Evolutionary conservation across 2,797 vertebrate genomes (phyloP).

Genomic region (Macrochelys suwanniensis): DNA sequence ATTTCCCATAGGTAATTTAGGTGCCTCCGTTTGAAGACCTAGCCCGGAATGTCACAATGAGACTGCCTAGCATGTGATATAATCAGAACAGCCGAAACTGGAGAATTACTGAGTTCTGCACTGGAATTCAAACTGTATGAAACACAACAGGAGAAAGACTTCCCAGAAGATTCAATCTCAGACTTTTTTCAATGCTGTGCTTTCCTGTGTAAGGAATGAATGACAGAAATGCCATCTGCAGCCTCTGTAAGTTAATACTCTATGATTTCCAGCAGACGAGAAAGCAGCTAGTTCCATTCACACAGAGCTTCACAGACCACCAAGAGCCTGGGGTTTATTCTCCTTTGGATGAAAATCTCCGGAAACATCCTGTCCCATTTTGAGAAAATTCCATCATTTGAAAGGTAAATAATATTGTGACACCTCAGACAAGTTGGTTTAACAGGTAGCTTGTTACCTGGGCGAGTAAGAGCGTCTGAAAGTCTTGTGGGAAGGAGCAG

Average conservation of each 20-base stretch:
- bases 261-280: neutral
- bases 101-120: slow-evolving; percentile 56
- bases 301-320: neutral
- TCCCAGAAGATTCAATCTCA: neutral
- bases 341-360: neutral
- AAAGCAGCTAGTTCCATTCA: neutral
- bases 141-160: neutral
- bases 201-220: neutral
- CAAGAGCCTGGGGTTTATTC: neutral
- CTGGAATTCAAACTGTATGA: slow-evolving; percentile 33
- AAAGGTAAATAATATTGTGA: slow-evolving; percentile 85
- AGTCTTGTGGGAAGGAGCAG: slow-evolving; percentile 94
- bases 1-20: fast-evolving
- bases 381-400: slow-evolving; percentile 8
- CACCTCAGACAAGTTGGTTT: slow-evolving; percentile 81
- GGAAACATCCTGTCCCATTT: neutral
- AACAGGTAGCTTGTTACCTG: slow-evolving; percentile 92
- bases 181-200: neutral
- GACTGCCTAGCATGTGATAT: neutral
- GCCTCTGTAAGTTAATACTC: neutral
- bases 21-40: neutral
- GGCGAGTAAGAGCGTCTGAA: slow-evolving; percentile 96
- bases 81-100: neutral
- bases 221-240: fast-evolving
- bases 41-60: fast-evolving